phyloP scores from a whole-genome alignment of 2,113 vertebrate genomes.

The Antechinus stuartii region DNA sequence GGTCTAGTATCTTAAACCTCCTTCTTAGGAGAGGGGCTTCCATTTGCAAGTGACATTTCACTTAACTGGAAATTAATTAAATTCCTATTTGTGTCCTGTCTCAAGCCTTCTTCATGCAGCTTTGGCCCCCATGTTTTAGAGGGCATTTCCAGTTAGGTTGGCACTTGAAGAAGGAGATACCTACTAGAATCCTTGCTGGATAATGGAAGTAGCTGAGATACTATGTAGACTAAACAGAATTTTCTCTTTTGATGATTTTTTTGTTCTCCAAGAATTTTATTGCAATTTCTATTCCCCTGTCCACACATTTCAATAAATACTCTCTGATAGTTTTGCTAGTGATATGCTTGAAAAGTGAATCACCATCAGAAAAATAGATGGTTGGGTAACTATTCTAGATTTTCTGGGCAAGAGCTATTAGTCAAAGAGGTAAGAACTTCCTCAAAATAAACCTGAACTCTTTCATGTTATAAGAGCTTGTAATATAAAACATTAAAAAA shows the following conservation, averaged over 20 bases:
- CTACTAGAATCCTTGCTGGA: neutral
- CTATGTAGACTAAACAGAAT: neutral
- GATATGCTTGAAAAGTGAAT: neutral
- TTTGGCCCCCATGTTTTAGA: no score
- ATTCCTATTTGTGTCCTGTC: no score
- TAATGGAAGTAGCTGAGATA: neutral
- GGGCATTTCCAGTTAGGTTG: no score
- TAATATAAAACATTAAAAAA: neutral
- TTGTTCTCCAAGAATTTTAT: neutral
- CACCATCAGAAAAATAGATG: neutral
- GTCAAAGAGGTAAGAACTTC: neutral
- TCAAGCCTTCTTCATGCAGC: no score
- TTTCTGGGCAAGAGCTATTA: neutral
- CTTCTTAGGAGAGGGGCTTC: no score
- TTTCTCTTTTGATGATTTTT: neutral
- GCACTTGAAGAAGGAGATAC: neutral
- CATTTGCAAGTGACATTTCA: no score
- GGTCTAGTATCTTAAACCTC: no score
- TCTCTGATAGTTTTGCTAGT: neutral
- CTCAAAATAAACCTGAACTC: neutral
- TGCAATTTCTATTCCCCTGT: neutral
- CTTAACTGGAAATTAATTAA: no score
- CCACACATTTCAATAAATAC: neutral
- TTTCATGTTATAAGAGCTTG: neutral
- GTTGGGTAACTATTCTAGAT: neutral